Percentiles rank a stretch among this genome's conserved stretches.
These are phyloP conservation scores for Chromobotia macracanthus DNA, from an alignment of 2,797 vertebrate species.

Conservation along the genomic window DNA sequence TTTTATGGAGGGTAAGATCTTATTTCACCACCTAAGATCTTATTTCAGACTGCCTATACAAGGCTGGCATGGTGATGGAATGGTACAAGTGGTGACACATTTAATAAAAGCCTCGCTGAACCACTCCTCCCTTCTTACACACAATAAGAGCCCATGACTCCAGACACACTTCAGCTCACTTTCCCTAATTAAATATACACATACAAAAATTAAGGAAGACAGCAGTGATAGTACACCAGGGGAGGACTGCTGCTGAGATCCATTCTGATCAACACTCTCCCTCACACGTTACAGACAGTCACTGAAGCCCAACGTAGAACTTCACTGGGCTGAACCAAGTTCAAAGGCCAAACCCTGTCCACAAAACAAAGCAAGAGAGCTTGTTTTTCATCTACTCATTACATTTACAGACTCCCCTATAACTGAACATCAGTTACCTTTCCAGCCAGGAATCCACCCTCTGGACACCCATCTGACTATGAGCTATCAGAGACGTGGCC, in stretches of 20 bases:
- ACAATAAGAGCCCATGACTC: conserved; percentile 26
- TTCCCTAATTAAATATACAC: conserved; percentile 70
- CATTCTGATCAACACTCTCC: conserved; percentile 43
- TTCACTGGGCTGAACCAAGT: conserved; percentile 16
- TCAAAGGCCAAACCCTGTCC: not conserved
- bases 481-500: not conserved
- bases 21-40: conserved; percentile 51
- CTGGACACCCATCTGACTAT: not conserved
- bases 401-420: not conserved
- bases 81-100: conserved; percentile 56
- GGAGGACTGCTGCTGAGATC: conserved; percentile 41
- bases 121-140: conserved; percentile 68
- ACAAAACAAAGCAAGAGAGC: not conserved
- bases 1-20: too few species aligned
- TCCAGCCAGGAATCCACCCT: not conserved
- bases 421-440: not conserved
- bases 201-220: conserved; percentile 38
- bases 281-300: conserved; percentile 29
- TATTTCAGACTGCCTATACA: conserved; percentile 63
- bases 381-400: conserved; percentile 2
- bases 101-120: conserved; percentile 75
- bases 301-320: conserved; percentile 7
- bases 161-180: conserved; percentile 62
- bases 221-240: conserved; percentile 23
- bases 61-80: conserved; percentile 54